Evolutionary conservation across 2,797 vertebrate genomes (phyloP).

Genomic region (Arctocebus calabarensis): DNA sequence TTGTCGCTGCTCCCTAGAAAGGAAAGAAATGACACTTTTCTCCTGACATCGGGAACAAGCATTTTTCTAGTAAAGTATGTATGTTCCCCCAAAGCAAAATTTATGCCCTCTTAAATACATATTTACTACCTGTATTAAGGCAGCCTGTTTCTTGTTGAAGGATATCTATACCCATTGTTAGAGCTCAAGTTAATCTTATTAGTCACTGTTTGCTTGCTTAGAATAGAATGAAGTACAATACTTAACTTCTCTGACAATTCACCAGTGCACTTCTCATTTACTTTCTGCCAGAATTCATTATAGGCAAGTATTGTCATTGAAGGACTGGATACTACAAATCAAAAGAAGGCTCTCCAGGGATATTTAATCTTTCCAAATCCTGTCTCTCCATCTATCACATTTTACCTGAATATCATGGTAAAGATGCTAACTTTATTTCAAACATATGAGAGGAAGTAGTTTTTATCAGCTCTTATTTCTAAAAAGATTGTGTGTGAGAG

Average conservation of each 20-base stretch:
- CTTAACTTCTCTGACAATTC: slow-evolving; percentile 28
- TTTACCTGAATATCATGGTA: slow-evolving; percentile 17
- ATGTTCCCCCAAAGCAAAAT: background rate
- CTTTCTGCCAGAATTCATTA: slow-evolving; percentile 60
- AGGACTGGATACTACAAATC: background rate
- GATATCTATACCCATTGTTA: background rate
- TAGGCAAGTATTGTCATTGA: slow-evolving; percentile 34
- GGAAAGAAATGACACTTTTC: slow-evolving; percentile 50
- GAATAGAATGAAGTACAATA: background rate
- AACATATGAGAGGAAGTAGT: background rate
- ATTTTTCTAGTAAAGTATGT: slow-evolving; percentile 30
- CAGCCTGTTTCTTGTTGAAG: slow-evolving; percentile 32
- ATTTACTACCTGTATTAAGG: background rate
- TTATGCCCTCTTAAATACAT: background rate
- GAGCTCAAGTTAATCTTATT: background rate
- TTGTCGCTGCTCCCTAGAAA: background rate
- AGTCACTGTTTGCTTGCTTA: slow-evolving; percentile 46
- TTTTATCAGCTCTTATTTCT: slow-evolving; percentile 35
- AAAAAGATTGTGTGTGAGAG: background rate
- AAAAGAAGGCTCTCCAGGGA: slow-evolving; percentile 18
- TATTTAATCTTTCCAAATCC: background rate
- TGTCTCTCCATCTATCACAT: background rate
- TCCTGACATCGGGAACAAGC: background rate
- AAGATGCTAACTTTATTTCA: slow-evolving; percentile 41
- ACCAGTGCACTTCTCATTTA: slow-evolving; percentile 57